Percentiles rank a stretch among this genome's conserved stretches.
These are phyloP conservation scores for Onychostoma macrolepis DNA, from an alignment of 2,113 vertebrate species.

Conservation along the genomic window DNA sequence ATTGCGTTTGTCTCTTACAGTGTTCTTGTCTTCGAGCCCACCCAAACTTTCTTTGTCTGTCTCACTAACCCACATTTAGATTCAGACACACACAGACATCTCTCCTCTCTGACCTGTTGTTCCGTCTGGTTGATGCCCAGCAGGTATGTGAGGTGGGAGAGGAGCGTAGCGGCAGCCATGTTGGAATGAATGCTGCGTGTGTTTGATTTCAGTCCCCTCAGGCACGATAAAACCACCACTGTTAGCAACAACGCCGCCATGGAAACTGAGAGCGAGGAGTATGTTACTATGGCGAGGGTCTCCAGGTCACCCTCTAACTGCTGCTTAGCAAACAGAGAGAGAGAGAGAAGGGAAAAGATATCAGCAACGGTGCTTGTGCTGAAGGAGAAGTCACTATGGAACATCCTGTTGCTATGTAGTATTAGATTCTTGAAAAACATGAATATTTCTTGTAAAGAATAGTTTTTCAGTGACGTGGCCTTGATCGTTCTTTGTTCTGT, in stretches of 20 bases:
- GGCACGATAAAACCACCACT: conserved; percentile 86
- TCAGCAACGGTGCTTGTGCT: conserved; percentile 2
- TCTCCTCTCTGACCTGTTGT: conserved; percentile 82
- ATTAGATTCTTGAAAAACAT: background rate
- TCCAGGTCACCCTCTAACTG: conserved; percentile 96
- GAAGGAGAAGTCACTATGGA: background rate
- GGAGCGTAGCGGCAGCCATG: conserved; percentile 86
- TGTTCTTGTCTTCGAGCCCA: background rate
- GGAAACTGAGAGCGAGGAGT: conserved; percentile 86
- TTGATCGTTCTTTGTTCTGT: background rate
- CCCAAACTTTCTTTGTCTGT: conserved; percentile 1
- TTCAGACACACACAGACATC: conserved; percentile 19
- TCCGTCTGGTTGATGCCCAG: conserved; percentile 93
- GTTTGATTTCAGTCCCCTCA: conserved; percentile 96
- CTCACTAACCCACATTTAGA: background rate
- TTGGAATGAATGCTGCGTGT: conserved; percentile 93
- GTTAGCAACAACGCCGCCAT: conserved; percentile 89
- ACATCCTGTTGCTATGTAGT: conserved; percentile 4
- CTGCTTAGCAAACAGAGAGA: conserved; percentile 63
- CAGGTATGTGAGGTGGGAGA: conserved; percentile 92
- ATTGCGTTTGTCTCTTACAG: background rate
- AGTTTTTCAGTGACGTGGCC: background rate
- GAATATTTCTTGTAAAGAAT: background rate
- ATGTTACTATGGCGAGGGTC: conserved; percentile 90
- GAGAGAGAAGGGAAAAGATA: background rate